Percentiles rank a stretch among this genome's conserved stretches.
These are phyloP conservation scores for Gymnarchus niloticus DNA, from an alignment of 2,113 vertebrate species.

Conservation along the genomic window DNA sequence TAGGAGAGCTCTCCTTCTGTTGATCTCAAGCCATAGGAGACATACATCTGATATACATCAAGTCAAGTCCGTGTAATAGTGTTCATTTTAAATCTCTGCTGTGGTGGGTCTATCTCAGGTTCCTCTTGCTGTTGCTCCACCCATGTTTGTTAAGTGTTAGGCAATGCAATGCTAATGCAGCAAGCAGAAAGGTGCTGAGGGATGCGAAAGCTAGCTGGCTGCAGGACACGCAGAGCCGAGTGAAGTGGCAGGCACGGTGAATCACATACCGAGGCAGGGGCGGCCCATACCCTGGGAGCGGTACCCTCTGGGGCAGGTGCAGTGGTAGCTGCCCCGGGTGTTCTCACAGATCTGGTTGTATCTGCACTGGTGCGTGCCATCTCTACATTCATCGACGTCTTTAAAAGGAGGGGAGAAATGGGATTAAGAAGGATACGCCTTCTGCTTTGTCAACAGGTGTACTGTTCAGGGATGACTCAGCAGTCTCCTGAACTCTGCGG, in stretches of 20 bases:
- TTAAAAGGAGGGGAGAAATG: slow-evolving; percentile 22
- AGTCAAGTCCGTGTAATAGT: neutral
- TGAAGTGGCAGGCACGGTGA: neutral
- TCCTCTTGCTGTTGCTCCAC: neutral
- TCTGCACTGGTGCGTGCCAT: slow-evolving; percentile 84
- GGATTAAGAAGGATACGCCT: neutral
- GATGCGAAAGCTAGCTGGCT: slow-evolving; percentile 23
- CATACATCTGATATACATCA: too few species aligned
- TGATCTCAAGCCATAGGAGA: too few species aligned
- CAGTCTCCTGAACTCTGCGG: neutral
- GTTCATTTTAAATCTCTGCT: neutral
- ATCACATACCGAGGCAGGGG: slow-evolving; percentile 80
- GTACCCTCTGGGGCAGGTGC: slow-evolving; percentile 81
- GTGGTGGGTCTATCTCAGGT: neutral
- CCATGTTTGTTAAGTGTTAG: neutral
- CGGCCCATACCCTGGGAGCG: slow-evolving; percentile 77
- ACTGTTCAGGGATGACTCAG: neutral
- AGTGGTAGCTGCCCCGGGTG: slow-evolving; percentile 81
- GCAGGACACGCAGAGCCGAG: slow-evolving; percentile 23
- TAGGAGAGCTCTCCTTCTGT: too few species aligned
- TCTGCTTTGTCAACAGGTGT: neutral
- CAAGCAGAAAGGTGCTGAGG: slow-evolving; percentile 2
- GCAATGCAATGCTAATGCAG: slow-evolving; percentile 1
- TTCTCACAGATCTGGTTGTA: slow-evolving; percentile 96
- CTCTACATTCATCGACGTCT: slow-evolving; percentile 91